phyloP scores from a whole-genome alignment of 30 jellyfish, hydroid and myxozoan genomes.

The Clytia hemisphaerica region DNA sequence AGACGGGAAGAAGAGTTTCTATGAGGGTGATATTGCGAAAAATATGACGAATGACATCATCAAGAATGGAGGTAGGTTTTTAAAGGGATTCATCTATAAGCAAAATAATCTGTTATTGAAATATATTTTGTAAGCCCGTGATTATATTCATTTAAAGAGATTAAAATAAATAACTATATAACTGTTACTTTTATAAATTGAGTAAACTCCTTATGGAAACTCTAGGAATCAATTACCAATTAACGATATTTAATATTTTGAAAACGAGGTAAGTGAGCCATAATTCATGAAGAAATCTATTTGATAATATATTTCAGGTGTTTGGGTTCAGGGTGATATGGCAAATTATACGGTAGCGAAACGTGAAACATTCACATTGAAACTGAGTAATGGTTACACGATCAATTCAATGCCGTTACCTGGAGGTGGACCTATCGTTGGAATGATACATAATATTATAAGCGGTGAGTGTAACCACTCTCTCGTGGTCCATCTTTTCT shows the following conservation, averaged over 20 bases:
- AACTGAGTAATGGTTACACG: constrained; percentile 12
- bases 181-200: no score
- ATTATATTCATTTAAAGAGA: no score
- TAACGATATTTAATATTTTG: neutral
- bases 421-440: constrained; percentile 71
- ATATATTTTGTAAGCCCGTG: no score
- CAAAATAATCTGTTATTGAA: no score
- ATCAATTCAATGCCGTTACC: constrained; percentile 77
- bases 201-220: no score
- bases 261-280: neutral
- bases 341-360: constrained; percentile 19
- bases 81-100: no score
- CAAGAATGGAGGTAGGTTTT: constrained; percentile 23
- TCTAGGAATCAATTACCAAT: no score
- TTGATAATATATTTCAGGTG: neutral
- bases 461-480: constrained; percentile 36
- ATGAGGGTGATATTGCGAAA: constrained; percentile 60
- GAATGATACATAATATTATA: constrained; percentile 60
- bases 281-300: no score
- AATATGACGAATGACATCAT: constrained; percentile 45
- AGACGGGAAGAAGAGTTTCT: constrained; percentile 36
- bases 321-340: constrained; percentile 31
- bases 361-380: constrained; percentile 1
- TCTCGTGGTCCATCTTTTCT: neutral
- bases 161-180: no score